phyloP scores from a whole-genome alignment of 2,888 invertebrate genomes.

The Oxyscelio sp. region DNA sequence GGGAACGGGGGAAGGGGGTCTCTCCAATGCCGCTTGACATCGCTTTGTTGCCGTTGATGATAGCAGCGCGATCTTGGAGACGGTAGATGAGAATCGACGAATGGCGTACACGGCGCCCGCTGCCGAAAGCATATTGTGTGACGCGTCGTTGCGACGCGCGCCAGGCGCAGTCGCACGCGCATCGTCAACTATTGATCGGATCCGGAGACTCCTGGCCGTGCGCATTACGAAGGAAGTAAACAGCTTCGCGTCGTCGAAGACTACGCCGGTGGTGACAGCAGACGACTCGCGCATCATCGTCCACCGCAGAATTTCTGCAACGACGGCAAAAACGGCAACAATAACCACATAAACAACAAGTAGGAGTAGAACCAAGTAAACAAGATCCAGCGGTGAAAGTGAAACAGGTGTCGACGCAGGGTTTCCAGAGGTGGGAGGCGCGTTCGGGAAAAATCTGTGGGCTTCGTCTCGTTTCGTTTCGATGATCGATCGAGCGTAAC shows the following conservation, averaged over 20 bases:
- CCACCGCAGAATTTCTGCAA: background rate
- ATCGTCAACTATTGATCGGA: constrained; percentile 67
- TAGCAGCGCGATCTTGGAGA: constrained; percentile 59
- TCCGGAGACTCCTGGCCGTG: constrained; percentile 36
- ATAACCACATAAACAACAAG: constrained; percentile 13
- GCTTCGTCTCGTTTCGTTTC: constrained; percentile 32
- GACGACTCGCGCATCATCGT: constrained; percentile 48
- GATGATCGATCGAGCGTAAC: constrained; percentile 61
- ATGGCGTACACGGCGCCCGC: constrained; percentile 8
- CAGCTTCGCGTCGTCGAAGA: constrained; percentile 44
- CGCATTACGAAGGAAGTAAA: constrained; percentile 43
- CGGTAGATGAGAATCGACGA: constrained; percentile 35
- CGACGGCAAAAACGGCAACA: background rate
- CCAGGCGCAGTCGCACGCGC: constrained; percentile 62
- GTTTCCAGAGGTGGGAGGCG: constrained; percentile 14
- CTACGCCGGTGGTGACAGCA: constrained; percentile 65
- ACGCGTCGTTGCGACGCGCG: constrained; percentile 60
- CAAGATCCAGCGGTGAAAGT: constrained; percentile 50
- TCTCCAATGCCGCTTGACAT: constrained; percentile 7
- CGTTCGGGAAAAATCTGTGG: constrained; percentile 55
- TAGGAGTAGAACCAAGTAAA: background rate
- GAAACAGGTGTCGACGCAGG: constrained; percentile 56
- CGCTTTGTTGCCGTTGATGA: constrained; percentile 38
- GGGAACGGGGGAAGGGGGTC: constrained; percentile 5
- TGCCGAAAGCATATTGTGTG: constrained; percentile 36